Base-by-base conservation (phyloP, 2,888 invertebrate species). In the Coenonympha arcania region DNA sequence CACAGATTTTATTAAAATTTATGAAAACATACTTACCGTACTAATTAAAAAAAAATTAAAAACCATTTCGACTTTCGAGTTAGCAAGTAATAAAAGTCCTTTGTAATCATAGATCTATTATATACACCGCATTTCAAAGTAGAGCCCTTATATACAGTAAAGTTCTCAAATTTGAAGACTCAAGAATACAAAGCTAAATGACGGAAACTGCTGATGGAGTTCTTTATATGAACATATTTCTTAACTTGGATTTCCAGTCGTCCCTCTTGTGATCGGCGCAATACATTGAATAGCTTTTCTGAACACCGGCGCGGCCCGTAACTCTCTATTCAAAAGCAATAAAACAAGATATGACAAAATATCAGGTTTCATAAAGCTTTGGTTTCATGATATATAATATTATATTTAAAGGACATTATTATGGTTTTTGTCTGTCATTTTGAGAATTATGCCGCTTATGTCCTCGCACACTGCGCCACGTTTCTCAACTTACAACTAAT, bases 291-390 rank as follows among this genome's bases (percentile, higher is more conserved):
- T 77, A 63, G 73, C 68, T 67, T 69, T 66, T 64, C 69, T 65
- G 67, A 68, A 64, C 63, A 59, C 66, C 63, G 67, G 65, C 66
- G 65, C n/a, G n/a, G n/a, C 65, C 66, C 67, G 73, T 74, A 71
- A 75, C 71, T 76, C 76, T 72, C 78, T 73, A 79, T 80, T 78
- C 79, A 82, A 66, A 65, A 71, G 76, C 75, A 77, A 83, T 81
- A 85, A 84, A 84, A 78, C 74, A 73, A 80, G 83, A 85, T 87
- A 87, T 87, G 87, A 87, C 87, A 87, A 86, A 85, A 82, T 87
- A 87, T 87, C 87, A 63, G 77, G 77, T 87, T 87, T 86, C 87
- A 86, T 85, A 86, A 81, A 86, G 85, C 79, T 80, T 80, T 79
- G 76, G 79, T 81, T 81, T 79, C 80, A 75, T 80, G 79, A 82